phyloP scores from a whole-genome alignment of 2,888 invertebrate species.

The Oscheius sp. region DNA sequence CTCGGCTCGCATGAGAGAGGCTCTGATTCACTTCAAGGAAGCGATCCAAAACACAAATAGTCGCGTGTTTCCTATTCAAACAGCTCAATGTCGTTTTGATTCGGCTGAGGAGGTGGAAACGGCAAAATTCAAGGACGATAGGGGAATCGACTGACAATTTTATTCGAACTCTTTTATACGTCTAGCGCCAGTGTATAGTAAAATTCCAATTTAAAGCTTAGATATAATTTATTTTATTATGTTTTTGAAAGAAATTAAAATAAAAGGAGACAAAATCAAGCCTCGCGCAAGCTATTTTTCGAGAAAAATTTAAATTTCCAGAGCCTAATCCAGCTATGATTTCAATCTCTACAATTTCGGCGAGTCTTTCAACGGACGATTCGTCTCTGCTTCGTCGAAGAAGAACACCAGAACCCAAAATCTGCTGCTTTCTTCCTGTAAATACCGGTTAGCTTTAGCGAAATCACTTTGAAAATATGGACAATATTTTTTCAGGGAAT shows the following conservation, averaged over 20 bases:
- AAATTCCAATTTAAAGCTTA: no score
- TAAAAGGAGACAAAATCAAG: not conserved
- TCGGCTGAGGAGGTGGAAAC: not conserved
- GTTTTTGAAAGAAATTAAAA: no score
- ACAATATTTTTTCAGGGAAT: no score
- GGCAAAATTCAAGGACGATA: no score
- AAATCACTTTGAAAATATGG: no score
- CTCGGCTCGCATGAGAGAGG: not conserved
- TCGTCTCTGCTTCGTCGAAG: slow-evolving; percentile 18
- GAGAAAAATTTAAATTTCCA: no score
- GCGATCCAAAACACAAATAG: slow-evolving; percentile 22
- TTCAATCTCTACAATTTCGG: slow-evolving; percentile 31
- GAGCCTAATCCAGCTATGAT: slow-evolving; percentile 22
- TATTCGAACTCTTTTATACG: no score
- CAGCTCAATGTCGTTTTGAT: slow-evolving; percentile 3
- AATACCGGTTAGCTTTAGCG: slow-evolving; percentile 28
- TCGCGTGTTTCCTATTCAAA: slow-evolving; percentile 14
- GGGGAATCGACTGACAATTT: not conserved
- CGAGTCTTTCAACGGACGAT: slow-evolving; percentile 29
- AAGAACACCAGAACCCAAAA: not conserved
- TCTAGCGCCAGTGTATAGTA: no score
- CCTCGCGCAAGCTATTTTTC: no score
- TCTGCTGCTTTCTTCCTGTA: slow-evolving; percentile 27
- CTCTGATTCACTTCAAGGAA: slow-evolving; percentile 8
- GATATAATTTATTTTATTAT: not conserved